Percentiles rank a stretch among this genome's conserved stretches.
phyloP scores from a whole-genome alignment of 2,888 invertebrate species.

The Graphium colonna region DNA sequence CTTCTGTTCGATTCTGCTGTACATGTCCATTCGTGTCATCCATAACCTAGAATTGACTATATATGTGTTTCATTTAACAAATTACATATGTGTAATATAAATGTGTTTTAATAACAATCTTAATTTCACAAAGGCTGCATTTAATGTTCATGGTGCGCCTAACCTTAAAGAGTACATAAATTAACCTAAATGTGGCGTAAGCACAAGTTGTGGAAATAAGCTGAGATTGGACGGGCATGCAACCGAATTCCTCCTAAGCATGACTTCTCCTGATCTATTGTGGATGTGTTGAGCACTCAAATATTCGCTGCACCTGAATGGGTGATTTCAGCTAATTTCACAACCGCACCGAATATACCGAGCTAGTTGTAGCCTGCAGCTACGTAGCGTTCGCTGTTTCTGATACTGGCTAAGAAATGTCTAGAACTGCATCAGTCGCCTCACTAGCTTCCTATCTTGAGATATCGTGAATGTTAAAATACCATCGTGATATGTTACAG shows the following conservation, averaged over 20 bases:
- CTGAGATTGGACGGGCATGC: conserved; percentile 75
- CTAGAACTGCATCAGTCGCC: neutral
- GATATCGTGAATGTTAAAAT: neutral
- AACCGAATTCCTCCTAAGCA: conserved; percentile 47
- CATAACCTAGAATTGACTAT: conserved; percentile 49
- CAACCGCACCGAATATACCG: conserved; percentile 55
- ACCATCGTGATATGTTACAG: neutral
- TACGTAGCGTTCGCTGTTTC: conserved; percentile 43
- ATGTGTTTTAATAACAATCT: conserved; percentile 35
- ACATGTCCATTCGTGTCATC: conserved; percentile 49
- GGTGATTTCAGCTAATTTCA: conserved; percentile 72
- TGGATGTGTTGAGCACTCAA: conserved; percentile 25
- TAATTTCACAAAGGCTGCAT: conserved; percentile 8
- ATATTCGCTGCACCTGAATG: conserved; percentile 44
- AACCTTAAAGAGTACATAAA: conserved; percentile 8
- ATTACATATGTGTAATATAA: conserved; percentile 7
- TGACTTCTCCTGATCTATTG: conserved; percentile 40
- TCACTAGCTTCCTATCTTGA: neutral
- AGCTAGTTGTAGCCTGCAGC: conserved; percentile 58
- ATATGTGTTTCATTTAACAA: conserved; percentile 31
- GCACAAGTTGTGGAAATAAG: conserved; percentile 65
- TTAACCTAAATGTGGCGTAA: conserved; percentile 10
- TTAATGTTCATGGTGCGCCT: neutral
- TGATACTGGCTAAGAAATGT: conserved; percentile 17
- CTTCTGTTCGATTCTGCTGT: conserved; percentile 29